Conservation (phyloP, 2,113 vertebrate species). For the Sinocyclocheilus anophthalmus region DNA sequence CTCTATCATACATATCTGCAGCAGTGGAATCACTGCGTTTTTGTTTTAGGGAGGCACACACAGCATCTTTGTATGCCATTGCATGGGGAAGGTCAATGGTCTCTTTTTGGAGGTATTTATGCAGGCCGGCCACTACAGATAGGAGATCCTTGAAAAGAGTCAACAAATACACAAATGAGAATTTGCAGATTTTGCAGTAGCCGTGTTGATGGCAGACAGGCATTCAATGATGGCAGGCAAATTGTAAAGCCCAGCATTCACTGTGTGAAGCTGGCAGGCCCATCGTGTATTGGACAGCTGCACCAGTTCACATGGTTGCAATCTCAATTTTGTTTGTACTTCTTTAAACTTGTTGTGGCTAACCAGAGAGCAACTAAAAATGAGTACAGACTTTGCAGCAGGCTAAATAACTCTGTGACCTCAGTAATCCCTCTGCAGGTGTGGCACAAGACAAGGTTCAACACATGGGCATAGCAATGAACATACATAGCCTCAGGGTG, state of each 20-base stretch:
- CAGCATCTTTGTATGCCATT: constrained; percentile 44
- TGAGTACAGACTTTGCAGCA: constrained; percentile 17
- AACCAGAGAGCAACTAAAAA: constrained; percentile 28
- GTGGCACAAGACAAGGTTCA: constrained; percentile 43
- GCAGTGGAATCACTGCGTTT: constrained; percentile 48
- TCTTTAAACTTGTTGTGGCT: constrained; percentile 11
- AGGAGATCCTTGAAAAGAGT: no score
- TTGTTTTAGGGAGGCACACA: constrained; percentile 41
- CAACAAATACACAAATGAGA: constrained; percentile 46
- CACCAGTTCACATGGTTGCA: no score
- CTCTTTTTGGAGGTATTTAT: neutral
- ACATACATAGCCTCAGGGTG: constrained; percentile 49
- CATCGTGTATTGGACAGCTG: no score
- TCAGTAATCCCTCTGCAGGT: constrained; percentile 44
- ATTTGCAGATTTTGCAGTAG: constrained; percentile 14
- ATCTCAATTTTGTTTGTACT: no score
- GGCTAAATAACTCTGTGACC: constrained; percentile 29
- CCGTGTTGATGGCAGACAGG: no score
- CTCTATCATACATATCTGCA: constrained; percentile 36
- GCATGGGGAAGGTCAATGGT: constrained; percentile 49
- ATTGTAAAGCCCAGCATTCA: no score
- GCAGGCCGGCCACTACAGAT: neutral
- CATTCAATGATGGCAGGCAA: no score
- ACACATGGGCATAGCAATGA: constrained; percentile 46
- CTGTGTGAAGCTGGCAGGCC: no score